A percentile compares a stretch with the other conserved stretches of the same genome.
Conservation (phyloP, 2,797 vertebrate genomes). For the Sardinella longiceps region DNA sequence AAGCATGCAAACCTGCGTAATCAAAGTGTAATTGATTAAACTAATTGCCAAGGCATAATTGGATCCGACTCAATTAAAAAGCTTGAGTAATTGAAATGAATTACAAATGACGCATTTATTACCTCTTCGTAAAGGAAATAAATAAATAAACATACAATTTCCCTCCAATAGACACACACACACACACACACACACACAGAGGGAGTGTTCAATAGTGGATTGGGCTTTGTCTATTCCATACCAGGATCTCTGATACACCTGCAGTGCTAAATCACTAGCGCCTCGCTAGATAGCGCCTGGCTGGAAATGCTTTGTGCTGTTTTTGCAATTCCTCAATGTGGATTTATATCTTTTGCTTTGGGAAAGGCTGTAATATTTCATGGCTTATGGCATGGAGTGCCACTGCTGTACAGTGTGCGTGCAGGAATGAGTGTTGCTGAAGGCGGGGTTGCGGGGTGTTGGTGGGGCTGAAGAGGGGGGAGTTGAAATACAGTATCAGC, state of each 20-base stretch:
- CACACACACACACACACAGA: constrained; percentile 36
- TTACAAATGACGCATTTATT: constrained; percentile 68
- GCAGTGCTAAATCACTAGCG: constrained; percentile 82
- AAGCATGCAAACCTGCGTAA: constrained; percentile 70
- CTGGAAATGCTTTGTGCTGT: constrained; percentile 83
- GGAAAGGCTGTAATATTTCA: constrained; percentile 87
- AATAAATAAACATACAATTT: constrained; percentile 24
- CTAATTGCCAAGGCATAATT: constrained; percentile 83
- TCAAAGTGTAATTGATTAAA: constrained; percentile 81
- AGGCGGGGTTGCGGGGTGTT: constrained; percentile 40
- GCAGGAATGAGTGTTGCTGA: constrained; percentile 58
- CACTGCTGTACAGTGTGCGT: constrained; percentile 65
- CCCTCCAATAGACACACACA: background rate
- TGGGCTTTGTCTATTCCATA: constrained; percentile 59
- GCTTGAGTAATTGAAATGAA: constrained; percentile 80
- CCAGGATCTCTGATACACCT: constrained; percentile 71
- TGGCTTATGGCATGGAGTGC: constrained; percentile 59
- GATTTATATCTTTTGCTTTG: constrained; percentile 86
- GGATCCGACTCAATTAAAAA: constrained; percentile 83
- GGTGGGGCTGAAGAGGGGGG: constrained; percentile 20
- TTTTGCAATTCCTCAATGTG: constrained; percentile 85
- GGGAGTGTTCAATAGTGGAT: constrained; percentile 47
- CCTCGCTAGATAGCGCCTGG: constrained; percentile 74
- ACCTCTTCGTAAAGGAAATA: constrained; percentile 49
- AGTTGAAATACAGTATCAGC: constrained; percentile 79